Evolutionary conservation across 2,113 vertebrate genomes (phyloP), one percentile per base, ranked within the genome.

Genomic region (Marcusenius ussheri): DNA sequence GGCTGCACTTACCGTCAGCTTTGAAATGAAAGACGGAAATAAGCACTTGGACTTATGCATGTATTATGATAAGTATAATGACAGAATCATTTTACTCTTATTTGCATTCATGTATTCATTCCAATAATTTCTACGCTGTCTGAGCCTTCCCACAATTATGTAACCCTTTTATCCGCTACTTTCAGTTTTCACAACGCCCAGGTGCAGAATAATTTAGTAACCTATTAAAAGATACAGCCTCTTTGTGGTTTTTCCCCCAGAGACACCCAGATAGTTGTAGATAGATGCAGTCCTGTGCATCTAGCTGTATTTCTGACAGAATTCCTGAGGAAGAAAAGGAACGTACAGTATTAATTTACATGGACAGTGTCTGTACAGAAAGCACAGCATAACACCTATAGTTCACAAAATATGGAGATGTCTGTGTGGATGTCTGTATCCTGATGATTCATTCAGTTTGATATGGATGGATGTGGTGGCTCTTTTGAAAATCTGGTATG

Each of bases 41-140:
- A 19, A 15, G 31, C 50, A 53, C 83, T n/a, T 56, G 50, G 85
- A 87, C 15, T 51, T 3, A 87, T 87, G 50, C 47, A 53, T 87
- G 49, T 39, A 87, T 87, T 87, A 49, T 35, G 45, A 27, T 51
- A 87, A 47, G 49, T 56, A 39, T 87, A 35, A 87, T 35, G 85
- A 53, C 85, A 87, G 49, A 31, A 35, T 87, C 21, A 87, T 87
- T 51, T 87, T 27, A 39, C 85, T n/a, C 49, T 53, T 87, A 87
- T 87, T 53, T 87, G 50, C 27, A 53, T 51, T 87, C 85, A 87
- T 53, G 50, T 87, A 51, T 87, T 87, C 85, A 51, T 87, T 87
- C 85, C 85, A 51, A 46, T 87, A 87, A 51, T 85, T 85, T 46
- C 39, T 42, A 46, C 4, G 15, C 46, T n/a, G 45, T 47, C 85